Evolutionary conservation across 2,113 vertebrate species (phyloP).

Genomic region (Elgaria multicarinata): DNA sequence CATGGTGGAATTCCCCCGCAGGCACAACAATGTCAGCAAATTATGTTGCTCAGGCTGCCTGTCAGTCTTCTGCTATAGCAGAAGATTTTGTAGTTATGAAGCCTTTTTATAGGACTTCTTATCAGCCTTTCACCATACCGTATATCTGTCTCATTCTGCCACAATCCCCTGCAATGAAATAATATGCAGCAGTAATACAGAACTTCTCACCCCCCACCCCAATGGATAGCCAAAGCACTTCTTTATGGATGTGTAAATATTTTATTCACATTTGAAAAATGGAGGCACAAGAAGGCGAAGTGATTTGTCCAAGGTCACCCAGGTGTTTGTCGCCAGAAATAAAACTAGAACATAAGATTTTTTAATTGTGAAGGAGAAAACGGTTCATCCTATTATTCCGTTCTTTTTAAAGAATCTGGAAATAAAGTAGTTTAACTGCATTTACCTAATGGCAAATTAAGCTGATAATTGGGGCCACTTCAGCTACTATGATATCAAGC

Average conservation of each 20-base stretch:
- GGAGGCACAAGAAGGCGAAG: neutral
- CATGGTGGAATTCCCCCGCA: conserved; percentile 5
- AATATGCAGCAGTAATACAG: neutral
- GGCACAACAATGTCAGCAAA: conserved; percentile 17
- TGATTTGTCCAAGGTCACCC: conserved; percentile 2
- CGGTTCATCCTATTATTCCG: neutral
- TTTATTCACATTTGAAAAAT: conserved; percentile 21
- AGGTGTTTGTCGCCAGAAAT: neutral
- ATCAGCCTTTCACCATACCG: conserved; percentile 3
- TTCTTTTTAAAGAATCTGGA: neutral
- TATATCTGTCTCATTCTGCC: conserved; percentile 10
- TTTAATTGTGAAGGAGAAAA: neutral
- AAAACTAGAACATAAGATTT: neutral
- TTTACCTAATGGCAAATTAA: neutral
- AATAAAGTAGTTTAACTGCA: neutral
- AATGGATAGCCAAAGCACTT: conserved; percentile 9
- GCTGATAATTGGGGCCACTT: neutral
- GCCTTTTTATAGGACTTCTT: conserved; percentile 11
- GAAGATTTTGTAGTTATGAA: conserved; percentile 18
- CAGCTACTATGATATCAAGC: neutral
- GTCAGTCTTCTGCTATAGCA: conserved; percentile 5
- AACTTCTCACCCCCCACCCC: neutral
- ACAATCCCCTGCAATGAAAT: conserved; percentile 17
- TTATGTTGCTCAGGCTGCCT: conserved; percentile 12
- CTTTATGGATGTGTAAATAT: conserved; percentile 19